Conservation (phyloP, 2,797 vertebrate species). For the Anableps anableps region DNA sequence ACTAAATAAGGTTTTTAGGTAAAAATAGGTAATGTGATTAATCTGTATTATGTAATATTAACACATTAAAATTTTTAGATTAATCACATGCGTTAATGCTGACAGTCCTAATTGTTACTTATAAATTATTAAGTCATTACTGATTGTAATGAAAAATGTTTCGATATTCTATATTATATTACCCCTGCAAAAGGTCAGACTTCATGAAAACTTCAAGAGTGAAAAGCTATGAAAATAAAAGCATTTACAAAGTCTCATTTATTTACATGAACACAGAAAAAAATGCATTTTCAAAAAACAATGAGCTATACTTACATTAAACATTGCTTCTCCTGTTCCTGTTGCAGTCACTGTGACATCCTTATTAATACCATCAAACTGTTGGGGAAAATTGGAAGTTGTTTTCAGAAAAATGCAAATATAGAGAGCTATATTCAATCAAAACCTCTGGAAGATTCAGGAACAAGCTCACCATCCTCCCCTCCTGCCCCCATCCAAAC, state of each 20-base stretch:
- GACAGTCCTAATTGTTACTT: too few relatives aligned
- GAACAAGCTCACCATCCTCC: too few relatives aligned
- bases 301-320: slow-evolving; percentile 44
- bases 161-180: too few relatives aligned
- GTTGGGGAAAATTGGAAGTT: slow-evolving; percentile 5
- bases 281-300: background rate
- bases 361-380: slow-evolving; percentile 63
- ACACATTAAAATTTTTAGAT: too few relatives aligned
- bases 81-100: too few relatives aligned
- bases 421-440: background rate
- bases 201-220: background rate
- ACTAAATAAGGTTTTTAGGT: too few relatives aligned
- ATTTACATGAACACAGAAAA: background rate
- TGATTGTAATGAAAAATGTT: too few relatives aligned
- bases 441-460: background rate
- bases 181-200: too few relatives aligned
- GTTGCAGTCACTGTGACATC: slow-evolving; percentile 51
- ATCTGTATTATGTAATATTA: too few relatives aligned
- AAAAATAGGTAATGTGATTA: too few relatives aligned
- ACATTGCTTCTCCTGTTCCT: slow-evolving; percentile 62
- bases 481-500: too few relatives aligned
- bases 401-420: background rate
- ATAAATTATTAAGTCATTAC: too few relatives aligned
- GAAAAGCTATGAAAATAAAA: background rate
- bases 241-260: background rate